Base-by-base conservation (phyloP, 2,888 invertebrate genomes). In the Tuta absoluta region DNA sequence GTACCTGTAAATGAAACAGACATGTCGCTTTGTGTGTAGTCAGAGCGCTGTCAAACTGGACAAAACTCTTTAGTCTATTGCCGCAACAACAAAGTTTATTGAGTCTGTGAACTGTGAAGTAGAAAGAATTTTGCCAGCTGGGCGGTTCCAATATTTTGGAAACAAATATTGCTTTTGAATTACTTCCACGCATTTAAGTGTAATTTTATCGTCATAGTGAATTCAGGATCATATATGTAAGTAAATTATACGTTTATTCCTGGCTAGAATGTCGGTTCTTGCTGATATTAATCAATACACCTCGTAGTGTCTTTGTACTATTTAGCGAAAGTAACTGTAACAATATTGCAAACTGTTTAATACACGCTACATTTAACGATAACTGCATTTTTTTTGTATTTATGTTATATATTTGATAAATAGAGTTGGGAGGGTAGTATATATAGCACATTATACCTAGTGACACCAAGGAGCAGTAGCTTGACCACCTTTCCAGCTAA, bases 91-190 rank as follows among this genome's bases (percentile, higher is more conserved):
- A 14, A 17, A 10, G 3, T 2, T 14, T 45, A 12, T 45, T 45
- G 5, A 8, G n/a, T 48, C 24, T 53, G 53, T 49, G 49, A 49
- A 33, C 8, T 17, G 48, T 21, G 24, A 19, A 19, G 41, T 14
- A 41, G 48, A 48, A 17, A 72, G 72, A 75, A 74, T 75, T 80
- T 85, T 88, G 89, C 88, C 87, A 89, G 89, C 87, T 88, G 88
- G 89, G 88, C 88, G 89, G 86, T 83, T 85, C 84, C 86, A 70
- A 75, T 81, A 78, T 77, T 80, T 80, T 78, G 37, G 17, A 60
- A 58, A 33, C 33, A 37, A 66, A 51, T 41, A 60, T 38, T 65
- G 56, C 38, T 38, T 53, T 49, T 67, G 67, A 62, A 53, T 53
- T 63, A 65, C 62, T 53, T 8, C 11, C 3, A 24, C 24, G 24